A percentile compares a stretch with the other conserved stretches of the same genome.
These are phyloP conservation scores for Zalophus californianus DNA, from an alignment of 2,797 vertebrate species.

Conservation along the genomic window DNA sequence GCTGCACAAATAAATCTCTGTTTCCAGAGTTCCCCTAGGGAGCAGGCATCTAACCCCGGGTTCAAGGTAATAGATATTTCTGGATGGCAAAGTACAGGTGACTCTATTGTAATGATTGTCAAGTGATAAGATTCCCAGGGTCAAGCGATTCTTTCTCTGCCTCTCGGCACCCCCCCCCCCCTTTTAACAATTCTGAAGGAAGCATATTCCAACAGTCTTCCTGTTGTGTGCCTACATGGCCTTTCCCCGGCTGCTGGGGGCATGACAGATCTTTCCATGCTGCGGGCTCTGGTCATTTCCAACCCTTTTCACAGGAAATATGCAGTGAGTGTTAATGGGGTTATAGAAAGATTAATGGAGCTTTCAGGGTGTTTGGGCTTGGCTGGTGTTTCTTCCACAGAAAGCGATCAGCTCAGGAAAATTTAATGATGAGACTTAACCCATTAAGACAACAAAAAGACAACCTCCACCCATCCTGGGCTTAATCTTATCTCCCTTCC, in stretches of 20 bases:
- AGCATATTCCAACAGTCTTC: not conserved
- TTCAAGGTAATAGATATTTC: conserved; percentile 85
- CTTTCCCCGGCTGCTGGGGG: not conserved
- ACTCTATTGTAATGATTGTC: conserved; percentile 74
- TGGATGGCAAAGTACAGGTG: conserved; percentile 77
- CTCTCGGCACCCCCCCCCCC: fast-evolving
- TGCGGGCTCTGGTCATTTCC: conserved; percentile 40
- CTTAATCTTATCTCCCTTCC: conserved; percentile 45
- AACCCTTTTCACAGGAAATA: conserved; percentile 77
- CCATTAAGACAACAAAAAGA: conserved; percentile 64
- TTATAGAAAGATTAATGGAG: conserved; percentile 80
- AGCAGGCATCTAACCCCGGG: conserved; percentile 81
- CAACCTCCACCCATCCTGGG: conserved; percentile 2
- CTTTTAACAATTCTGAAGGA: not conserved
- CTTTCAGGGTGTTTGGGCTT: conserved; percentile 65
- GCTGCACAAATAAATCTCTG: conserved; percentile 87
- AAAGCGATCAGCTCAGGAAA: conserved; percentile 71
- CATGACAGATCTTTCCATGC: conserved; percentile 63
- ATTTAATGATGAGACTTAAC: conserved; percentile 76
- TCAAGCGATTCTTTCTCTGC: conserved; percentile 63
- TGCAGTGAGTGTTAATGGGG: conserved; percentile 74
- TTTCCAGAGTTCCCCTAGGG: conserved; percentile 79
- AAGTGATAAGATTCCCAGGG: conserved; percentile 74
- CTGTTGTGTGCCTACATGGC: fast-evolving
- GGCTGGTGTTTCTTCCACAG: conserved; percentile 64